Conservation (phyloP, 2,888 invertebrate species). For the Orthosia cruda region DNA sequence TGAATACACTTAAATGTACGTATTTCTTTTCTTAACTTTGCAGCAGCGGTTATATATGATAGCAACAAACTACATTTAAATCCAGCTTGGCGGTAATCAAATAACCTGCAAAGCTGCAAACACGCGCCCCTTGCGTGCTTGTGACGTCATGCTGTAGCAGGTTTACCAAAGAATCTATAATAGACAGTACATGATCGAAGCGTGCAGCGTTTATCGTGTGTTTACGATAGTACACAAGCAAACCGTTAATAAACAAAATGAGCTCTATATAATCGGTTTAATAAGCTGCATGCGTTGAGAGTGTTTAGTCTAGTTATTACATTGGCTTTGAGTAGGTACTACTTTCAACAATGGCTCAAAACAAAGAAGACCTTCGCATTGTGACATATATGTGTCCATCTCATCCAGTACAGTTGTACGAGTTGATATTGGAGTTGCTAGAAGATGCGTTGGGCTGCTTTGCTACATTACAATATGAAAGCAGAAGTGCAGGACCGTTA, state of each 20-base stretch:
- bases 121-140: slow-evolving; percentile 55
- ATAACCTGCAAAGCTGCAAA: slow-evolving; percentile 43
- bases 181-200: slow-evolving; percentile 74
- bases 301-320: slow-evolving; percentile 48
- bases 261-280: slow-evolving; percentile 50
- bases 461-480: slow-evolving; percentile 92
- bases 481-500: slow-evolving; percentile 90
- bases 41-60: neutral
- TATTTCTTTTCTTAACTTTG: too few relatives aligned
- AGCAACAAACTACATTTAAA: neutral
- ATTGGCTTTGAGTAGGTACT: slow-evolving; percentile 35
- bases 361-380: slow-evolving; percentile 87
- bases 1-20: too few relatives aligned
- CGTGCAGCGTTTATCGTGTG: slow-evolving; percentile 76
- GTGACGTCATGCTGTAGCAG: slow-evolving; percentile 57
- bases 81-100: slow-evolving; percentile 15
- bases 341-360: slow-evolving; percentile 79
- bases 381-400: slow-evolving; percentile 93
- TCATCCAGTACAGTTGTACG: slow-evolving; percentile 92
- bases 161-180: slow-evolving; percentile 66
- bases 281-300: slow-evolving; percentile 39
- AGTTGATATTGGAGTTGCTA: slow-evolving; percentile 90
- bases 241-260: slow-evolving; percentile 31
- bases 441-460: slow-evolving; percentile 89
- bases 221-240: slow-evolving; percentile 63